Base-by-base conservation (phyloP, 23 tunicate genomes). In the Aplidium turbinatum region DNA sequence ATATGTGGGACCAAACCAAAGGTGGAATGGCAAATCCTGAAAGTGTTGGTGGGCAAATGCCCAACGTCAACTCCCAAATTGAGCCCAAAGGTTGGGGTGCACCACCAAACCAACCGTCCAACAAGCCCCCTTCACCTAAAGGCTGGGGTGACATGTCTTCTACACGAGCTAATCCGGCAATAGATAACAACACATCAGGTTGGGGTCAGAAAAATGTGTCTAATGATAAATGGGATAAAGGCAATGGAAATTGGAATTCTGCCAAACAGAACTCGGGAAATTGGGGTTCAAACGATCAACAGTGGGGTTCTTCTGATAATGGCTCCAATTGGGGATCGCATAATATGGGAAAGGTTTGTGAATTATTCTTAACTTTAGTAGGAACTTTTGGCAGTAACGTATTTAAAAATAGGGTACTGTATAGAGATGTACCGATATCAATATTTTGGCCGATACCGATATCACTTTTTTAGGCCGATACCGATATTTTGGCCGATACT, bases 21-120 rank as follows among this genome's bases (percentile, higher is more conserved):
- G 51, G 68, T n/a, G 31, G 56, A 22, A 54, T 40, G 2, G 61
- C 30, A 0, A 45, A 27, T 27, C 58, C 33, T 33, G 76, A 70
- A 70, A 63, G 64, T 2, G 78, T 31, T 33, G 78, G 61, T 31
- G 80, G 73, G 0, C 86, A 73, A 39, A 55, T 62, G 57, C 68
- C 82, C 6, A 53, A 75, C 7, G 22, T 19, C 11, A 72, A 53
- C 51, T 3, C 55, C 20, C 57, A 57, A 1, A 72, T 53, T 6
- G 73, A 57, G 11, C 35, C 96, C 1, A 76, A 70, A 26, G 96
- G 96, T 30, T 89, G 96, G 96, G 96, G 96, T 11, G 56, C 85
- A 53, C n/a, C n/a, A n/a, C 62, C 81, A 0, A 73, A 73, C 46
- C 82, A 78, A 30, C 52, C 39, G 0, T 6, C 64, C n/a, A 86